Base-by-base conservation (phyloP, 2,888 invertebrate genomes). In the Oeneis ivallda region DNA sequence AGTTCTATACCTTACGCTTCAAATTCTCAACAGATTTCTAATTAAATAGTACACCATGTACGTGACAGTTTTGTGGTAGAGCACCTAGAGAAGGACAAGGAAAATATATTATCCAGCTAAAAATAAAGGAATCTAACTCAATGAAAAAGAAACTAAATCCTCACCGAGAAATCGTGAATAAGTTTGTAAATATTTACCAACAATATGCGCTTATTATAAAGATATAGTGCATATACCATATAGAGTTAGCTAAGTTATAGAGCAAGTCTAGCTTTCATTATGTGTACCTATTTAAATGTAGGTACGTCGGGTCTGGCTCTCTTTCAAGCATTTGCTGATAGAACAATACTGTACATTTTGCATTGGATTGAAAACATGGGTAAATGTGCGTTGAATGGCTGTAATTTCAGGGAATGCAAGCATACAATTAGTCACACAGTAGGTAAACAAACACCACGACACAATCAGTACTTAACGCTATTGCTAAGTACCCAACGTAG, bases 351-450 rank as follows among this genome's bases (percentile, higher is more conserved):
- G 13, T 41, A 39, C 41, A 41, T 13, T 56, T 41, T 39, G 54
- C 17, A 54, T 54, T 39, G 53, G 15, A 37, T 53, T 15, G 17
- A 13, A 56, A 56, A 41, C 54, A 19, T 1, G 54, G 54, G 37
- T 39, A 54, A 54, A 54, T 54, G 54, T 17, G 37, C 56, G 39
- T 10, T 56, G 19, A 56, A 41, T 56, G 56, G 19, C 13, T 56
- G 7, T 39, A 41, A 41, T 56, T 58, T 34, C 32, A 45, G 47
- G 26, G 15, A 34, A 45, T 34, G 58, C 58, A 47, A 47, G 47
- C 58, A 58, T 17, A 58, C 32, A 58, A 58, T 58, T 47, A 58
- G 47, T 58, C 32, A 32, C 58, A 58, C 45, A 47, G n/a, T n/a
- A n/a, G 47, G 45, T 47, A 58, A 58, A 58, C 45, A 58, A 26